Base-by-base conservation (phyloP, 2,113 vertebrate genomes). In the Saccopteryx bilineata region DNA sequence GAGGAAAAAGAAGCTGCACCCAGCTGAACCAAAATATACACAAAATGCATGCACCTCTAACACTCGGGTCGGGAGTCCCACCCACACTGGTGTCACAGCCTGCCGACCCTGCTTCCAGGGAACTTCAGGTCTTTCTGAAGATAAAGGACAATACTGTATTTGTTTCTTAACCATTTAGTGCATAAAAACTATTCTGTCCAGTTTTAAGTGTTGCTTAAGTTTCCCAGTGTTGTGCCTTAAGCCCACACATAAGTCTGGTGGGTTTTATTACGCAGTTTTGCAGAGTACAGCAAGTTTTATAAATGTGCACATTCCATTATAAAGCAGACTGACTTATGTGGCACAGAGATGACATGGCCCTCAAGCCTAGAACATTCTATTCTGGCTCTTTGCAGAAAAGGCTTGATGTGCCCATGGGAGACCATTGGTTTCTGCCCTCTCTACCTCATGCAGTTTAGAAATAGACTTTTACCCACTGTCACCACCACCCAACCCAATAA, bases 271-370 rank as follows among this genome's bases (percentile, higher is more conserved):
- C 24, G 46, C 39, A 68, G 2, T 80, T 92, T 17, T 76, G 69
- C 31, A 66, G 3, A 31, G n/a, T 2, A 2, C 78, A 6, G 1
- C 68, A 18, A 61, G 66, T 61, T 81, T 86, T 68, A 54, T 52
- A 31, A 69, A 61, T 0, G 1, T 0, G 0, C 11, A 72, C 1
- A 2, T 68, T 52, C 33, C 39, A 5, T 33, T 52, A 48, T 23
- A 50, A 84, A 61, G 68, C 60, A 82, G 21, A 58, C 24, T 28
- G n/a, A 39, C 31, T 75, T 66, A 63, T 50, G n/a, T 48, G 23
- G 61, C n/a, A 9, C 33, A 90, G 39, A 95, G 72, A 60, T 50
- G 5, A 1, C 33, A 7, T 7, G 31, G 24, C 56, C 28, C 56
- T 50, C 33, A 78, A 87, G 60, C 78, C 79, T 63, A 6, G 66